Evolutionary conservation across 2,888 invertebrate species (phyloP), one percentile per base, ranked within the genome.

Genomic region (Meta bourneti): DNA sequence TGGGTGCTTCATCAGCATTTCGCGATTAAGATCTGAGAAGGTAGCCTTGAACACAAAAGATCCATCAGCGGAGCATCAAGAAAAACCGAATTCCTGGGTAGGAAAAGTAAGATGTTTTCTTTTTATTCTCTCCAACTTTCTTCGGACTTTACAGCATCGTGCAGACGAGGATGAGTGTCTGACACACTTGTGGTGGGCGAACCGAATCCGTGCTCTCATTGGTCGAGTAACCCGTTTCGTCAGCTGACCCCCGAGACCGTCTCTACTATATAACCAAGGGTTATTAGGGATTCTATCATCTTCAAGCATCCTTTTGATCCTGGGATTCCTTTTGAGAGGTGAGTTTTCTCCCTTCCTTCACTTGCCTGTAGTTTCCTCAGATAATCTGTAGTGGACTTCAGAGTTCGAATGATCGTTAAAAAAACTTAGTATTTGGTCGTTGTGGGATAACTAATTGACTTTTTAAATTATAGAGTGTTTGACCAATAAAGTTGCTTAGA

Each of bases 211-310:
- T 86, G 90, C 80, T 91, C 83, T 52, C 82, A 91, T 91, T 91
- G 91, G 91, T 87, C 91, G 87, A 91, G 91, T 91, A 83, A 87
- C 91, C 91, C 87, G 91, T 91, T 91, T 91, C 91, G 91, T 91
- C 91, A 91, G 91, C 13, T 91, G 91, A 91, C 91, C 91, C 83
- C 81, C 48, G 49, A 1, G 79, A 79, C 49, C 51, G 48, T 49
- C 72, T 49, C 61, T 7, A 49, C 70, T 91, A 91, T 91, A 91
- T 82, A 91, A 91, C 71, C 34, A 70, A 72, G 69, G 77, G 49
- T 61, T 16, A 83, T 70, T 69, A 75, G 34, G 9, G 69, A 75
- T 19, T 34, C 54, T 34, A 71, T 61, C 84, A 72, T 78, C 79
- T 34, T 69, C 81, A 52, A 52, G 34, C 85, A 52, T 81, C 74